Evolutionary conservation across 2,797 vertebrate genomes (phyloP), one percentile per base, ranked within the genome.

Genomic region (Myotis planiceps): DNA sequence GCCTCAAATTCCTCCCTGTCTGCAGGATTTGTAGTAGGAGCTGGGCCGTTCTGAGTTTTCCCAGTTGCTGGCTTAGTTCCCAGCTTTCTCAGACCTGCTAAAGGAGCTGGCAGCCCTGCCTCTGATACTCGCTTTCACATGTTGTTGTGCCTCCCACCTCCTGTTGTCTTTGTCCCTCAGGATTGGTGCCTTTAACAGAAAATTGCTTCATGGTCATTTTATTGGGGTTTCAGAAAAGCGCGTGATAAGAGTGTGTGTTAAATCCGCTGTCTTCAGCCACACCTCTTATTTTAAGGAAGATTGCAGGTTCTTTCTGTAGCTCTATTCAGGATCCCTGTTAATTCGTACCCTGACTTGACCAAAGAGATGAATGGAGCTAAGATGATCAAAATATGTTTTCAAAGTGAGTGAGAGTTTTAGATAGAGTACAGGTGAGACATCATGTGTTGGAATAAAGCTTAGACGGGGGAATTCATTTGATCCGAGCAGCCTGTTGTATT

Each of bases 221-320:
- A 69, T 42, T 55, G 13, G 79, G 47, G 1, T 89, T 95, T 78
- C 80, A 92, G 60, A 76, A 88, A 95, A 92, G 23, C 88, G 10
- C 9, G 66, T 66, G 81, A 55, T 68, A 63, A 49, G 86, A 75
- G 8, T 37, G 5, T 53, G 45, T 45, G 49, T 71, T 39, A 39
- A 74, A 60, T 83, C 25, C 58, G 29, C 16, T 51, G n/a, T 71
- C 27, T 89, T 87, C 32, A 75, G 37, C 42, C 29, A 76, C 3
- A 53, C 6, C 1, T 49, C 85, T 58, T 79, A 75, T 85, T 72
- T 45, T 80, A 72, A 95, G 37, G 9, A 66, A 21, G 37, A 39
- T 45, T 25, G 29, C 6, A 27, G 4, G 16, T 66, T 71, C 29
- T 42, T 49, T 82, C 37, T 27, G 6, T 49, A 23, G 1, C 19